phyloP scores from a whole-genome alignment of 2,113 vertebrate species.

The Sebastes fasciatus region DNA sequence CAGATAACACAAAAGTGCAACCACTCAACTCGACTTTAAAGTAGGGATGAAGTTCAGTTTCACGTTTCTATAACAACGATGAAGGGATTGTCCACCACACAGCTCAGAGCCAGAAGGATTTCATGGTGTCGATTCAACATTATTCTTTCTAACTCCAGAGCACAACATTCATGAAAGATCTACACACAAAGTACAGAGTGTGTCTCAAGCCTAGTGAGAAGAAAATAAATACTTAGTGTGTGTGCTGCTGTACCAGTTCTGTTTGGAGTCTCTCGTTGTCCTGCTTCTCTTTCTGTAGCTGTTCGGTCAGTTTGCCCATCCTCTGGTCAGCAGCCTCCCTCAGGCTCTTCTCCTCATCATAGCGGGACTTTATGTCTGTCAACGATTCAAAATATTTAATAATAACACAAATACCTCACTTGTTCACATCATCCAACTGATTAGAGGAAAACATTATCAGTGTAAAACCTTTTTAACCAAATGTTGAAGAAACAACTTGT shows the following conservation, averaged over 20 bases:
- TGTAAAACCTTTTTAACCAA: neutral
- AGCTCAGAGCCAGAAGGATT: conserved; percentile 24
- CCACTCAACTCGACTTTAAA: neutral
- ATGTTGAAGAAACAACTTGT: neutral
- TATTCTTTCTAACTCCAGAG: conserved; percentile 15
- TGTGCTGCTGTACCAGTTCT: conserved; percentile 89
- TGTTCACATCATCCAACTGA: neutral
- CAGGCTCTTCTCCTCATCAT: conserved; percentile 95
- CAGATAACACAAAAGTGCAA: neutral
- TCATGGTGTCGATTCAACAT: neutral
- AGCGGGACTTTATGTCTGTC: conserved; percentile 94
- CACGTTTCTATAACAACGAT: conserved; percentile 16
- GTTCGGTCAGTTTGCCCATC: conserved; percentile 84
- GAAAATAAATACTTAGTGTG: neutral
- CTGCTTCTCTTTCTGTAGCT: conserved; percentile 88
- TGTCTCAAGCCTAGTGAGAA: conserved; percentile 1
- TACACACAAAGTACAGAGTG: conserved; percentile 1
- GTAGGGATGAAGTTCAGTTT: neutral
- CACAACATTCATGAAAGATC: conserved; percentile 2
- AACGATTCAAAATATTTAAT: neutral
- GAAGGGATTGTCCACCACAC: neutral
- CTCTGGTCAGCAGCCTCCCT: conserved; percentile 90
- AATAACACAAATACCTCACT: neutral
- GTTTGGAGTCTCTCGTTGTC: conserved; percentile 89
- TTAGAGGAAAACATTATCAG: neutral